A percentile compares a stretch with the other conserved stretches of the same genome.
phyloP scores from a whole-genome alignment of 1,140 invertebrate genomes.

The Metopolophium dirhodum region DNA sequence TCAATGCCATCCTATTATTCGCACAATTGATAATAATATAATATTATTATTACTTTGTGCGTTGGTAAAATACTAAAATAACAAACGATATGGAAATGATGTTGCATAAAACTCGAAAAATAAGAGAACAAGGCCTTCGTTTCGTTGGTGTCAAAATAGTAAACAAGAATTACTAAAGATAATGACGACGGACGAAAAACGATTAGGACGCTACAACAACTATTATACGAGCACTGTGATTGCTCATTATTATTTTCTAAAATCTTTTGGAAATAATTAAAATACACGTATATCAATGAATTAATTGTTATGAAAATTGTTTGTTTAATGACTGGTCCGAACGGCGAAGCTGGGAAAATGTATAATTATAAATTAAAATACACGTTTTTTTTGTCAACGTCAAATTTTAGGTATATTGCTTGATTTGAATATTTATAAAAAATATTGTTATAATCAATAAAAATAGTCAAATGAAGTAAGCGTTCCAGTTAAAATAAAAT shows the following conservation, averaged over 20 bases:
- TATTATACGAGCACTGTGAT: not conserved
- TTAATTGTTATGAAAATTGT: not conserved
- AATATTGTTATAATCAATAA: not conserved
- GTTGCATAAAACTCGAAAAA: constrained; percentile 12
- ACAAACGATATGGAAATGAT: constrained; percentile 6
- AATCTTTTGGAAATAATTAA: not conserved
- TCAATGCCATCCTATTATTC: constrained; percentile 10
- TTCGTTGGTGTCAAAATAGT: not conserved
- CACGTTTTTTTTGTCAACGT: not conserved
- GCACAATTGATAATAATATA: constrained; percentile 2
- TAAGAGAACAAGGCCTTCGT: constrained; percentile 29
- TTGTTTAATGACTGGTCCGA: not conserved
- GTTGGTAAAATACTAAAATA: not conserved
- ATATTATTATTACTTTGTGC: not conserved
- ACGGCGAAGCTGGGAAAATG: not conserved
- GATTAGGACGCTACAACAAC: not conserved
- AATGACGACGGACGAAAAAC: not conserved
- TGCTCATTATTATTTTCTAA: not conserved
- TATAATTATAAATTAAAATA: not conserved
- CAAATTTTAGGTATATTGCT: not conserved
- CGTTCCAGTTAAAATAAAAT: not conserved
- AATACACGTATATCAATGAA: not conserved
- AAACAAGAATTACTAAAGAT: constrained; percentile 10
- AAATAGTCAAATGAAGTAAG: not conserved
- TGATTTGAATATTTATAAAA: constrained; percentile 5